phyloP scores from a whole-genome alignment of 1,140 invertebrate genomes.

The Thaumatotibia leucotreta region DNA sequence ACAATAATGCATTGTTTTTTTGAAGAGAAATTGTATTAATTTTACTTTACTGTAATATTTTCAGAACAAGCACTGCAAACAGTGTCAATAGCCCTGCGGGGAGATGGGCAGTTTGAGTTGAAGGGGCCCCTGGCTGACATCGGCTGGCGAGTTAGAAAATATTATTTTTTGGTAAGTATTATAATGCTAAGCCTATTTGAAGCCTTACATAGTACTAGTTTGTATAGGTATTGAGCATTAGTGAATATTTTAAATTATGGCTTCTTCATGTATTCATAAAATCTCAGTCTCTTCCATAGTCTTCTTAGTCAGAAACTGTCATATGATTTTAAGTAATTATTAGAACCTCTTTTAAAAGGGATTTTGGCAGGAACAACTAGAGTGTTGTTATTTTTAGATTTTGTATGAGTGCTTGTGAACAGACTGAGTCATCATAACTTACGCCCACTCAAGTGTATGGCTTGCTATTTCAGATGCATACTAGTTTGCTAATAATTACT shows the following conservation, averaged over 20 bases:
- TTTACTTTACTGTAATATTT: slow-evolving; percentile 39
- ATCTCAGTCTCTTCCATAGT: no score
- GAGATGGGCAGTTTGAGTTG: slow-evolving; percentile 89
- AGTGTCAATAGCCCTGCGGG: slow-evolving; percentile 89
- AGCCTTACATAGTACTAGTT: background rate
- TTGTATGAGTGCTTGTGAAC: background rate
- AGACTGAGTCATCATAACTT: background rate
- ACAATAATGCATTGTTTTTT: background rate
- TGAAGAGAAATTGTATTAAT: background rate
- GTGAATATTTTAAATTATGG: no score
- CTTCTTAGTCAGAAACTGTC: no score
- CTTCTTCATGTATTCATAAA: no score
- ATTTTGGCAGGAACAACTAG: background rate
- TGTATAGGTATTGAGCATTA: background rate
- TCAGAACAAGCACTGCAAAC: slow-evolving; percentile 91
- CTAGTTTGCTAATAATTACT: background rate
- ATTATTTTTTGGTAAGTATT: slow-evolving; percentile 81
- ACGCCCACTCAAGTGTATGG: background rate
- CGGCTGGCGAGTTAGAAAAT: slow-evolving; percentile 91
- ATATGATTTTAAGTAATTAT: no score
- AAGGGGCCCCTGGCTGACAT: slow-evolving; percentile 86
- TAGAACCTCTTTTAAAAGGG: background rate
- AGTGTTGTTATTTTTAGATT: background rate
- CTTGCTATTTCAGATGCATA: background rate
- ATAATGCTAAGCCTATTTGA: background rate